Evolutionary conservation across 2,797 vertebrate species (phyloP), one percentile per base, ranked within the genome.

Genomic region (Simalia tracyae): DNA sequence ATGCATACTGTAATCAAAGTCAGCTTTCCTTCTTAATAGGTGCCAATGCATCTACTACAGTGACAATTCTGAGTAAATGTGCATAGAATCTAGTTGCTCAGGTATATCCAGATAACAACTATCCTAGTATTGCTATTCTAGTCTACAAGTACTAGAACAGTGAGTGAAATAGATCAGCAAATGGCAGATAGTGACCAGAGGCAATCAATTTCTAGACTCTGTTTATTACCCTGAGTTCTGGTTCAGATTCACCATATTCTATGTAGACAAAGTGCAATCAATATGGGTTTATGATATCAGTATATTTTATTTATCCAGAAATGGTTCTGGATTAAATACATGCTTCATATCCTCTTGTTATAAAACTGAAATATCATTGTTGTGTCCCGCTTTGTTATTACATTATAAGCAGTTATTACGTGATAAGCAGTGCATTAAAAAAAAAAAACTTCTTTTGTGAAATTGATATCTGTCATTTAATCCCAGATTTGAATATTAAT

Each of bases 401-500:
- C 24, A 76, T 42, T 3, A 42, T 42, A 42, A 42, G 42, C 42
- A 42, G 42, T 42, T 42, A 42, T 42, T 42, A 42, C 2, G 3
- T 42, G 42, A 42, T 17, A 91, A 72, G 7, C 68, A 86, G 81
- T 46, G 5, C 60, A 28, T 57, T 15, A 0, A 88, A 91, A 86
- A 76, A 8, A 88, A 64, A 46, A 92, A 0, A 76, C 91, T 68
- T 89, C 36, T 91, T 5, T 92, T 92, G 76, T 84, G 36, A 28
- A 93, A 93, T 61, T 17, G 86, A 26, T 92, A 87, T 92, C 93
- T 84, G 54, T 15, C 0, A 17, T 36, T 59, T 91, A 93, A 90
- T 86, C 14, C 14, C 60, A 61, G 0, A 64, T n/a, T 1, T 42
- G 90, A 92, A 94, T 92, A 86, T 24, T 1, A 0, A 7, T 2